These are phyloP conservation scores for Bos indicus DNA, from an alignment of 2,113 vertebrate genomes.

Conservation along the genomic window DNA sequence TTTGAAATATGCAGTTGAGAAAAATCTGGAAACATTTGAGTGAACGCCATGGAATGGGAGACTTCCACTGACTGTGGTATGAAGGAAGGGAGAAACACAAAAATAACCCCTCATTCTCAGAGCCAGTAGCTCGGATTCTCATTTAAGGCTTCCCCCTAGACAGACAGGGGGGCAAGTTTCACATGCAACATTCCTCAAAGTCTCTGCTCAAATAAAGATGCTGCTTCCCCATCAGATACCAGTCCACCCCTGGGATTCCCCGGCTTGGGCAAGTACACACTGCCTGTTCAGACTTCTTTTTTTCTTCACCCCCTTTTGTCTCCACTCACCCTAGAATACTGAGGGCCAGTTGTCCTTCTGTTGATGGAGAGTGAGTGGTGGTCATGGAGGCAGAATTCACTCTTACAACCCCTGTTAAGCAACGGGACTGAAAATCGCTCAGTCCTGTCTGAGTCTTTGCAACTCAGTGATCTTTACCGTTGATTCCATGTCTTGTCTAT, in stretches of 20 bases:
- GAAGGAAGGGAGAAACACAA: accelerated
- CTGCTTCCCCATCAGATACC: no score
- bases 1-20: accelerated
- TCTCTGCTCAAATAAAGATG: neutral
- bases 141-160: neutral
- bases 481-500: neutral
- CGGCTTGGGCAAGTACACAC: neutral
- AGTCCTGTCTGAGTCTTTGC: neutral
- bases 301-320: neutral
- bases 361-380: accelerated
- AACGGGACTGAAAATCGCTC: neutral
- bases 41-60: accelerated
- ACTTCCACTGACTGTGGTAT: accelerated
- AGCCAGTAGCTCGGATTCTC: accelerated
- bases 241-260: neutral
- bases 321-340: no score
- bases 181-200: neutral
- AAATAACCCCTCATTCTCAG: neutral
- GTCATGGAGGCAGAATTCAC: accelerated
- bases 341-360: neutral
- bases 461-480: neutral
- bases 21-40: neutral
- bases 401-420: neutral
- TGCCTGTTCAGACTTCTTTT: neutral
- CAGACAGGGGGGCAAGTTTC: no score